Conservation (phyloP, 53 echinoderm and acorn worm genomes). For the Patiria pectinifera region DNA sequence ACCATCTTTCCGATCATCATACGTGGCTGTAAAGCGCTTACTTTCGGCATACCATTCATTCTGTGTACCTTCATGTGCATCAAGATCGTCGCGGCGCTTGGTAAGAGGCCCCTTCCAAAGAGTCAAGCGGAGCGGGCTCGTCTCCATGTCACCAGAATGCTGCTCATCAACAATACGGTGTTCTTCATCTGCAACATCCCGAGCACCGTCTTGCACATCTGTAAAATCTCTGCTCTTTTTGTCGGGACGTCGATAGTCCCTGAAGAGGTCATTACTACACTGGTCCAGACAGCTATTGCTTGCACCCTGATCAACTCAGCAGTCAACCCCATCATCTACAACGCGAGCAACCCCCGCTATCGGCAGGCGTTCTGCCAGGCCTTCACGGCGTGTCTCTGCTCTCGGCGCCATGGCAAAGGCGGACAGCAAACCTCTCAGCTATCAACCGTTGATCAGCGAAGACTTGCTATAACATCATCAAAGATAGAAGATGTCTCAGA, state of each 20-base stretch:
- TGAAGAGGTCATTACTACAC: not conserved
- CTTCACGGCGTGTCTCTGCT: not conserved
- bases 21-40: not conserved
- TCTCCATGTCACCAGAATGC: not conserved
- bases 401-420: no score
- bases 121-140: not conserved
- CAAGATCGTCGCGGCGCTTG: not conserved
- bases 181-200: not conserved
- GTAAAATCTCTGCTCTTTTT: not conserved
- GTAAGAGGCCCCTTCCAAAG: not conserved
- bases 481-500: no score
- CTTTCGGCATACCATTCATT: not conserved
- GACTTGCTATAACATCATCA: no score
- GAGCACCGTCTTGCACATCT: not conserved
- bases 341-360: not conserved
- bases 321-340: not conserved
- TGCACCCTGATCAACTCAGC: not conserved
- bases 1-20: not conserved
- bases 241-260: not conserved
- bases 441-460: no score
- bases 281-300: not conserved
- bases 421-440: no score
- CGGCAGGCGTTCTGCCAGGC: not conserved
- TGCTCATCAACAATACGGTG: not conserved
- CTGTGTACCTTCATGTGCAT: not conserved